Evolutionary conservation across 2,888 invertebrate genomes (phyloP).

Genomic region (Eupeodes luniger): DNA sequence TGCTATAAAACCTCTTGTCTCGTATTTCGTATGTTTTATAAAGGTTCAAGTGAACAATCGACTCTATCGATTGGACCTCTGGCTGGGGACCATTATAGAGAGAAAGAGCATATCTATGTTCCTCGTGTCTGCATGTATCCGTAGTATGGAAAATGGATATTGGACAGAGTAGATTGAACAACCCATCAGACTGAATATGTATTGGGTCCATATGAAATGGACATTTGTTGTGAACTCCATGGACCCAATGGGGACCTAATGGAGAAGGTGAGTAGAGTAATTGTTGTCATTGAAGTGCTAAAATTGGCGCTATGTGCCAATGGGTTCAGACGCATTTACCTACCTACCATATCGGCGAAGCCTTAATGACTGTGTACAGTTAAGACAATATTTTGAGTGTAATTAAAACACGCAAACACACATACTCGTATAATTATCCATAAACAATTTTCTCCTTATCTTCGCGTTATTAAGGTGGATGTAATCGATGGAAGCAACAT

Average conservation of each 20-base stretch:
- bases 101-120: constrained; percentile 65
- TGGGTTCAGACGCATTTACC: not conserved
- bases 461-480: not conserved
- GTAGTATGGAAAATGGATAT: constrained; percentile 10
- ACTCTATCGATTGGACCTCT: constrained; percentile 54
- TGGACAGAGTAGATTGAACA: constrained; percentile 25
- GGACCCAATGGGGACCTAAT: constrained; percentile 27
- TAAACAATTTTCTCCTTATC: constrained; percentile 12
- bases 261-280: constrained; percentile 63
- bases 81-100: constrained; percentile 27
- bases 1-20: constrained; percentile 21
- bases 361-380: constrained; percentile 46
- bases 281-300: constrained; percentile 73
- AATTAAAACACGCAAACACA: constrained; percentile 71
- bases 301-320: constrained; percentile 59
- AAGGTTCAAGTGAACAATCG: constrained; percentile 53
- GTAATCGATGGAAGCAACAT: constrained; percentile 44
- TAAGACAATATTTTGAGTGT: constrained; percentile 73
- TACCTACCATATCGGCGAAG: constrained; percentile 28
- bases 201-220: not conserved
- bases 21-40: constrained; percentile 31
- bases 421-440: not conserved
- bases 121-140: constrained; percentile 14
- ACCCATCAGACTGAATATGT: constrained; percentile 19
- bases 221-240: constrained; percentile 1